Evolutionary conservation across 2,888 invertebrate species (phyloP).

Genomic region (Drosophila leonis): DNA sequence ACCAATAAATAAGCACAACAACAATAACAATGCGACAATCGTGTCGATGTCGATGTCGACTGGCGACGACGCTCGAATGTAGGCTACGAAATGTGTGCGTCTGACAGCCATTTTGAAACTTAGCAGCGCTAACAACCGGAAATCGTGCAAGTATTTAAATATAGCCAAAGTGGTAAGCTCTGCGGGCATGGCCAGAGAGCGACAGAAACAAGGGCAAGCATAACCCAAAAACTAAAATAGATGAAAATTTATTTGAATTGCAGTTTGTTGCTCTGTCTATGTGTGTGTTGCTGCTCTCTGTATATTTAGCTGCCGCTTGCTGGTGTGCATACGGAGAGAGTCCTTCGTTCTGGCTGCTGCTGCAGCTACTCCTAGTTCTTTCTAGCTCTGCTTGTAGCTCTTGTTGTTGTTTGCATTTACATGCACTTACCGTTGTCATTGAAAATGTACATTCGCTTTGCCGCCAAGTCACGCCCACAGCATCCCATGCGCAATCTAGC

Average conservation of each 20-base stretch:
- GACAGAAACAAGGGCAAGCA: conserved; percentile 5
- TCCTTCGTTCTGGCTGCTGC: background rate
- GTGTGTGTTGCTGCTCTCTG: conserved; percentile 21
- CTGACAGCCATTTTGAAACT: conserved; percentile 74
- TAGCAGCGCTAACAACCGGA: conserved; percentile 76
- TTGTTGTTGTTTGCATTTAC: conserved; percentile 66
- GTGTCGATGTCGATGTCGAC: conserved; percentile 31
- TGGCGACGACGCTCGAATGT: conserved; percentile 58
- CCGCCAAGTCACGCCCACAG: conserved; percentile 9
- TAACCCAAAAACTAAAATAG: conserved; percentile 71
- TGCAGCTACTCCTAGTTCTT: background rate
- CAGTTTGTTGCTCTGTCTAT: conserved; percentile 33
- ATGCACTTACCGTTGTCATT: conserved; percentile 81
- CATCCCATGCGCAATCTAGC: conserved; percentile 4
- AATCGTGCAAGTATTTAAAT: conserved; percentile 81
- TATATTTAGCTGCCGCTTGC: conserved; percentile 39
- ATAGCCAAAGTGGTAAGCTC: conserved; percentile 66
- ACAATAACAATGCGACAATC: conserved; percentile 17
- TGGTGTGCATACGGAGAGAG: background rate
- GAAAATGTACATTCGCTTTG: conserved; percentile 74
- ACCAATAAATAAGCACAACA: conserved; percentile 9
- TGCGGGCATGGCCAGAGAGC: conserved; percentile 29
- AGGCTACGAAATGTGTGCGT: conserved; percentile 53
- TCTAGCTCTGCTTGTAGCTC: conserved; percentile 6
- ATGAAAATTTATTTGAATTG: conserved; percentile 76